These are phyloP conservation scores for Dallia pectoralis DNA, from an alignment of 2,797 vertebrate species.

Conservation along the genomic window DNA sequence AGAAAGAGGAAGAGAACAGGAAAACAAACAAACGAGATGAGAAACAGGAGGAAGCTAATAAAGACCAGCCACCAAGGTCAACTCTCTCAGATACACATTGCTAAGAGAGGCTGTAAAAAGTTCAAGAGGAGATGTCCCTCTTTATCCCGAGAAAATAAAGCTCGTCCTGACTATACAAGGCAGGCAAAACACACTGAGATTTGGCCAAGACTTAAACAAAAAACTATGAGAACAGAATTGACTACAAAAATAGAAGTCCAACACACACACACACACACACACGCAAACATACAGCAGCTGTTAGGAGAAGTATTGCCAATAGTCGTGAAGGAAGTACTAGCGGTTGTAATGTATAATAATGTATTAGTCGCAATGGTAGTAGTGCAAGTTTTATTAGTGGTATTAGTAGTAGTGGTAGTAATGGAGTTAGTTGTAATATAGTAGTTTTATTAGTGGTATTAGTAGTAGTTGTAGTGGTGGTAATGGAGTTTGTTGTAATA, in stretches of 20 bases:
- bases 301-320: too few species aligned
- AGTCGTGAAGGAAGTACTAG: too few species aligned
- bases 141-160: conserved; percentile 77
- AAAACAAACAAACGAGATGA: conserved; percentile 68
- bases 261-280: conserved; percentile 13
- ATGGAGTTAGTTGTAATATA: too few species aligned
- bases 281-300: background rate
- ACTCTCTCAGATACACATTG: conserved; percentile 73
- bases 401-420: too few species aligned
- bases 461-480: background rate
- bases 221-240: conserved; percentile 55
- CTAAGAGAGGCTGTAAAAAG: conserved; percentile 74
- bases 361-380: too few species aligned
- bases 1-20: conserved; percentile 49
- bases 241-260: background rate
- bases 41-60: conserved; percentile 74
- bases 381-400: too few species aligned
- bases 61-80: conserved; percentile 73
- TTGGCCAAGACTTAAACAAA: conserved; percentile 58
- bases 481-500: too few species aligned
- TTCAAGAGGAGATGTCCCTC: conserved; percentile 76
- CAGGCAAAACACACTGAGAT: conserved; percentile 59
- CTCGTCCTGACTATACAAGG: conserved; percentile 68
- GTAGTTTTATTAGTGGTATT: too few species aligned
- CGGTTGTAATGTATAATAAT: too few species aligned